phyloP scores from a whole-genome alignment of 2,888 invertebrate genomes.

The Chorisops tibialis region DNA sequence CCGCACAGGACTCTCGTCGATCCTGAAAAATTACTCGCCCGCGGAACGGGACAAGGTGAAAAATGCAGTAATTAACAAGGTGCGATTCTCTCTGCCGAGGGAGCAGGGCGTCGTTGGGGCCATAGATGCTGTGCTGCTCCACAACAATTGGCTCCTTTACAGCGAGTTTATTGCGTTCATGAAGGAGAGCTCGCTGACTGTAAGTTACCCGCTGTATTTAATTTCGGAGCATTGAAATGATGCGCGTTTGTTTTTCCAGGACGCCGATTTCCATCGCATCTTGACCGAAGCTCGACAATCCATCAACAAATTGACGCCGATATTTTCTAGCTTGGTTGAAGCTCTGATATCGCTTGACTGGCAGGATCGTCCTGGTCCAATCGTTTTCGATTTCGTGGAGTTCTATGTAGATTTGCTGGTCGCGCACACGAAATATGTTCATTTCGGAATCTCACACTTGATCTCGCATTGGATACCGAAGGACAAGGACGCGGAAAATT shows the following conservation, averaged over 20 bases:
- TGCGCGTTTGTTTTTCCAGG: constrained; percentile 50
- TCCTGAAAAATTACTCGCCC: constrained; percentile 44
- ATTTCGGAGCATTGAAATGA: too few relatives aligned
- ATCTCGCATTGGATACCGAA: constrained; percentile 59
- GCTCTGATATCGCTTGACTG: constrained; percentile 60
- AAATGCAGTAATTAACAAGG: constrained; percentile 44
- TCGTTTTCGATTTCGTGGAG: constrained; percentile 59
- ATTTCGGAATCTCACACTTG: constrained; percentile 59
- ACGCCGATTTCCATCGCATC: constrained; percentile 57
- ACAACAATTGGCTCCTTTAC: constrained; percentile 39
- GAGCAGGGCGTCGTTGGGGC: constrained; percentile 42
- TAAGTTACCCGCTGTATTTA: constrained; percentile 35
- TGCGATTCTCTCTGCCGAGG: constrained; percentile 45
- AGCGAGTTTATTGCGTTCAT: constrained; percentile 44
- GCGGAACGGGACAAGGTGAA: constrained; percentile 46
- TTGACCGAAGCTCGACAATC: constrained; percentile 58
- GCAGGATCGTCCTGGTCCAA: constrained; percentile 53
- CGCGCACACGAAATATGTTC: constrained; percentile 64
- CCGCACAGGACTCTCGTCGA: constrained; percentile 45
- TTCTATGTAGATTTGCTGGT: constrained; percentile 66
- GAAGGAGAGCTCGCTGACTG: constrained; percentile 39
- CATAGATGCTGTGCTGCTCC: constrained; percentile 39
- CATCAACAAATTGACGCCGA: constrained; percentile 58
- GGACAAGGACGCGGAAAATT: constrained; percentile 55
- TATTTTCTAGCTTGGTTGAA: constrained; percentile 60